phyloP scores from a whole-genome alignment of 2,113 vertebrate species.

The Aplodontia rufa region DNA sequence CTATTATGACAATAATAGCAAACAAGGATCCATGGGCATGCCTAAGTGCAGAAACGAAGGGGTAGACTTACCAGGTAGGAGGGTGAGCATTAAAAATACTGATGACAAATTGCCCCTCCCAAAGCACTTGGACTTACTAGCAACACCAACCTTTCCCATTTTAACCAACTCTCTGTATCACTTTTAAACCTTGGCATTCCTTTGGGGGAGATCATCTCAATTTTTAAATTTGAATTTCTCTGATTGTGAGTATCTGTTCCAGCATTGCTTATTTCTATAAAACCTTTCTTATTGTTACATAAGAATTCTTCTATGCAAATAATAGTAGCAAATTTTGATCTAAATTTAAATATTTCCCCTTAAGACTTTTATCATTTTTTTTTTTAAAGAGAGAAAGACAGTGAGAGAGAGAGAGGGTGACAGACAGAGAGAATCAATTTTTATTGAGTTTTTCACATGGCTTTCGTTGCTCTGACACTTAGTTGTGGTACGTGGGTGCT shows the following conservation, averaged over 20 bases:
- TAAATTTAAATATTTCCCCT: conserved; percentile 5
- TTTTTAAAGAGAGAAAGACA: too few relatives aligned
- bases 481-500: too few relatives aligned
- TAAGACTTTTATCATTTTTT: background rate
- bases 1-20: background rate
- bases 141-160: background rate
- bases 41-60: background rate
- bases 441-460: too few relatives aligned
- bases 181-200: background rate
- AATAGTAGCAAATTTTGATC: background rate
- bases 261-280: background rate
- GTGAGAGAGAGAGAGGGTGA: too few relatives aligned
- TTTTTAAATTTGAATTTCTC: background rate
- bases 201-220: background rate
- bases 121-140: background rate
- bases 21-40: background rate
- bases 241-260: background rate
- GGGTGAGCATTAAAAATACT: background rate
- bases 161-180: background rate
- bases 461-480: too few relatives aligned
- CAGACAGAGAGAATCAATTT: too few relatives aligned
- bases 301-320: background rate
- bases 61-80: background rate
- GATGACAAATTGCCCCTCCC: background rate
- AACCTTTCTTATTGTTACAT: background rate